Base-by-base conservation (phyloP, 1,140 invertebrate species). In the Drosophila auraria region DNA sequence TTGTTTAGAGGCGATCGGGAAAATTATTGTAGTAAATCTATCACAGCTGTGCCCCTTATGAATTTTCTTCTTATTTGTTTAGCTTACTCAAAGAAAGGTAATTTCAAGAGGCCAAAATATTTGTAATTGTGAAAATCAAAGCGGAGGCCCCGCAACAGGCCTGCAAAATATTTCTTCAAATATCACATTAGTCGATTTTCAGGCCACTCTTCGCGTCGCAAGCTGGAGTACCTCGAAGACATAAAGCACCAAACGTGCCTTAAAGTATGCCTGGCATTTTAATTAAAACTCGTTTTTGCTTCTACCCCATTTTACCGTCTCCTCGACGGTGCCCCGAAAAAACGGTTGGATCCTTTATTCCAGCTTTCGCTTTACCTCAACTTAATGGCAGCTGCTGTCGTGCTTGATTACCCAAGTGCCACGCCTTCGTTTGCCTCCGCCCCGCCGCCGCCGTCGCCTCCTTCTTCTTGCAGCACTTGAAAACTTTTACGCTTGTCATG, bases 371-470 rank as follows among this genome's bases (percentile, higher is more conserved):
- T 69, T 83, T 81, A 89, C 77, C 84, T 84, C 81, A 87, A 84
- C 81, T 87, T 89, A 87, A 89, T 89, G 84, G 84, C 84, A 87
- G 79, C 74, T 89, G 84, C 84, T 83, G 80, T 89, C 84, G 80
- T 87, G 83, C 80, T 89, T 82, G 84, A 87, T 87, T 87, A 89
- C 77, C 84, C 83, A 51, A 64, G 61, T 78, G 58, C 76, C 44
- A 72, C 44, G 44, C 64, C 47, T 36, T 12, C 63, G 45, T 14
- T 40, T 53, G n/a, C 40, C 12, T 23, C 30, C 12, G 1, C 5
- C 20, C 54, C 20, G 30, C 40, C 45, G 9, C n/a, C 15, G 49
- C 30, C 15, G n/a, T 38, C 49, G 25, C 20, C 23, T 17, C 23
- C 23, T 45, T 25, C 47, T 17, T 23, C 44, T 17, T 78, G 77